These are phyloP conservation scores for Andrena dorsata DNA, from an alignment of 2,888 invertebrate genomes.

Conservation along the genomic window DNA sequence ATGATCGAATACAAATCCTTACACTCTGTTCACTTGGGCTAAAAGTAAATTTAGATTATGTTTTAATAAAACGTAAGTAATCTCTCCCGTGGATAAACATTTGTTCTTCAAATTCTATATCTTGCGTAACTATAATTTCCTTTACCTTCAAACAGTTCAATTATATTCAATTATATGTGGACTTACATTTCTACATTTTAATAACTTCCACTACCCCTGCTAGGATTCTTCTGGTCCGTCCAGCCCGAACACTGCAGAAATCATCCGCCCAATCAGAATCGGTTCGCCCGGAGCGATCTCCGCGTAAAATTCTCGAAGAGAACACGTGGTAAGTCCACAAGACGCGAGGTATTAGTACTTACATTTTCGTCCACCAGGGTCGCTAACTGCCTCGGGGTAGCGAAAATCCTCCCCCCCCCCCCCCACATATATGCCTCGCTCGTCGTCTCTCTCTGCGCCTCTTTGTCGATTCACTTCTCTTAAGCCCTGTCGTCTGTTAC, in stretches of 20 bases:
- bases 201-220: no score
- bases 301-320: constrained; percentile 42
- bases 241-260: constrained; percentile 35
- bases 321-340: constrained; percentile 57
- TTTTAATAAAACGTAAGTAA: no score
- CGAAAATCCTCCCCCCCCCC: constrained; percentile 6
- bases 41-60: no score
- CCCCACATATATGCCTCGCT: background rate
- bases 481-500: background rate
- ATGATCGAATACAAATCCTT: no score
- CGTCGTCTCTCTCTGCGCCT: background rate
- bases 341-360: constrained; percentile 52
- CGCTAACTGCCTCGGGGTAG: constrained; percentile 13
- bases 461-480: background rate
- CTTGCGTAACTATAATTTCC: no score
- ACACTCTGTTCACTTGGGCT: no score
- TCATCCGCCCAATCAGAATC: constrained; percentile 59
- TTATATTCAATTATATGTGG: no score
- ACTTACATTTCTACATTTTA: no score
- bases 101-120: no score
- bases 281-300: constrained; percentile 55
- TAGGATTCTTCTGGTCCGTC: background rate
- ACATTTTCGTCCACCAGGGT: constrained; percentile 56
- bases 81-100: no score
- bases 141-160: no score